Evolutionary conservation across 2,888 invertebrate species (phyloP), one percentile per base, ranked within the genome.

Genomic region (Philereme vetulata): DNA sequence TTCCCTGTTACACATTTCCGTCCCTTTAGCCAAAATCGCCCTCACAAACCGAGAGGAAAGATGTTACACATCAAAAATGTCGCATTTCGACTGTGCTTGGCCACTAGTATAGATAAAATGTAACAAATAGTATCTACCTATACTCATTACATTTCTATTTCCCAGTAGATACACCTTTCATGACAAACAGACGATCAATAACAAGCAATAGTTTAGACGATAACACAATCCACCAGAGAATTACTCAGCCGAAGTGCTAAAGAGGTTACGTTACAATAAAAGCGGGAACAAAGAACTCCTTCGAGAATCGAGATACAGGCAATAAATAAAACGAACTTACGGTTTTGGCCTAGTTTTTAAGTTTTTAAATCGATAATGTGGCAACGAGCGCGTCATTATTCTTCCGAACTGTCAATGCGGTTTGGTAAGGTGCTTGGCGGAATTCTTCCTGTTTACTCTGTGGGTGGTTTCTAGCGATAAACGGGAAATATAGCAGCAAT

Each of bases 391-490:
- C 68, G 63, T 76, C 76, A 73, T 78, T 78, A 79, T 71, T 78
- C 77, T 76, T 73, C 69, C 56, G 45, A 65, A 66, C 75, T 74
- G 78, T 73, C 76, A 72, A 60, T 63, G 65, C 67, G 56, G 75
- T 74, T 74, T 69, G 62, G 76, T 72, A 72, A 76, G 75, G 74
- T 78, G 78, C 72, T 70, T 71, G 59, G 69, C 71, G 65, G 74
- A 70, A 76, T 77, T 76, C 72, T 70, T 68, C 65, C 62, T 74
- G 78, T 82, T 82, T 80, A 76, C 82, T 73, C 55, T 64, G 38
- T 51, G 56, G 66, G 59, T 65, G 64, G 58, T 60, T 55, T 57
- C 57, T 47, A 45, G 36, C 62, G 58, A 58, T 58, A 62, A 62
- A 56, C 60, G 53, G 54, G 50, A 65, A 64, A 65, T 61, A 65